These are phyloP conservation scores for Telmatherina bonti DNA, from an alignment of 2,797 vertebrate species.

Conservation along the genomic window DNA sequence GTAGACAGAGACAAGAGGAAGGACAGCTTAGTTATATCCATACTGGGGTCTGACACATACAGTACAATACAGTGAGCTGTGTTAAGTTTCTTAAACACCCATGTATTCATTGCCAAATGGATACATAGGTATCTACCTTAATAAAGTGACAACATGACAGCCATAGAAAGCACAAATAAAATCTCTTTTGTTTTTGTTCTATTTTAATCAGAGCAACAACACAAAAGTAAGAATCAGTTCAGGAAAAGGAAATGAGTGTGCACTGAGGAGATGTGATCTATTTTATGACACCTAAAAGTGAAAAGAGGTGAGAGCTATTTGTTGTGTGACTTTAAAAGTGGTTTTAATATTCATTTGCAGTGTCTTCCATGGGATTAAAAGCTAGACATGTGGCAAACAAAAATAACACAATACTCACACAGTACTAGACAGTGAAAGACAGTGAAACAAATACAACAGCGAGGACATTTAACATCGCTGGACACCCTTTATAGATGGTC, in stretches of 20 bases:
- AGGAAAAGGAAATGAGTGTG: constrained; percentile 68
- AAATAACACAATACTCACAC: constrained; percentile 63
- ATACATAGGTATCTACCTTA: constrained; percentile 76
- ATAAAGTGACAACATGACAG: constrained; percentile 67
- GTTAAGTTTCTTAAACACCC: constrained; percentile 49
- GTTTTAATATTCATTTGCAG: constrained; percentile 49
- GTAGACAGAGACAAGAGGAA: constrained; percentile 77
- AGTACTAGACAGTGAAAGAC: constrained; percentile 71
- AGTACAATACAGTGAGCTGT: constrained; percentile 48
- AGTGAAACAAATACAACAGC: constrained; percentile 73
- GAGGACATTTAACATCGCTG: constrained; percentile 81
- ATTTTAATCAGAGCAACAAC: constrained; percentile 44
- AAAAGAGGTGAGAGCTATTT: constrained; percentile 50
- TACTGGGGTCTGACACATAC: constrained; percentile 71
- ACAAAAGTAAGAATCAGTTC: constrained; percentile 54
- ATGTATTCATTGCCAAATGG: constrained; percentile 81
- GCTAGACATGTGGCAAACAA: constrained; percentile 61
- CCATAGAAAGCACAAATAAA: constrained; percentile 68
- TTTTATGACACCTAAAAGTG: constrained; percentile 34
- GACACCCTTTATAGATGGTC: constrained; percentile 89
- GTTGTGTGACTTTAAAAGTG: constrained; percentile 42
- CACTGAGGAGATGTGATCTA: constrained; percentile 57
- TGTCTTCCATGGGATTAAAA: constrained; percentile 29
- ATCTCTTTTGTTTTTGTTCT: constrained; percentile 5
- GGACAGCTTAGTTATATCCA: constrained; percentile 67